These are phyloP conservation scores for Bothrops alternatus DNA, from an alignment of 2,797 vertebrate genomes.

Conservation along the genomic window DNA sequence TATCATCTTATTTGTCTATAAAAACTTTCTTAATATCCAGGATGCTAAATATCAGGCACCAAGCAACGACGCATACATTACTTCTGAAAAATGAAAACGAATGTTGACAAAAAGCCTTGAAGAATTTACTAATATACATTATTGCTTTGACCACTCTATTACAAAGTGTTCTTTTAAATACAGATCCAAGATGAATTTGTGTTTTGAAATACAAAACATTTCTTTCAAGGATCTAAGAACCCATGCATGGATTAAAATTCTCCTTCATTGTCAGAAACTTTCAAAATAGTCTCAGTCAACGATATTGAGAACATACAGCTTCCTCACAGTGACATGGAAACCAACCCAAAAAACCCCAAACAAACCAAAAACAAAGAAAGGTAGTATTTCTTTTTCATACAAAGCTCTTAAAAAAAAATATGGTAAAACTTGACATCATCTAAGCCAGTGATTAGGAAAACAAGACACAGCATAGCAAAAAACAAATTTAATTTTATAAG, in stretches of 20 bases:
- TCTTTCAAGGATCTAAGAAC: background rate
- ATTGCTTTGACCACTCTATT: background rate
- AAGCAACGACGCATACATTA: background rate
- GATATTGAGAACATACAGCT: background rate
- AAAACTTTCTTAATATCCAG: background rate
- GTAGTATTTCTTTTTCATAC: background rate
- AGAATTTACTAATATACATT: background rate
- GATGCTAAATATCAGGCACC: background rate
- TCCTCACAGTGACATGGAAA: background rate
- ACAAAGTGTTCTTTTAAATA: background rate
- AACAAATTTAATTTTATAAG: conserved; percentile 7
- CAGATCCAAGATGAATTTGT: background rate
- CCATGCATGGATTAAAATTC: background rate
- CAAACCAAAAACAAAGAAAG: background rate
- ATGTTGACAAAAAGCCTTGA: conserved; percentile 11
- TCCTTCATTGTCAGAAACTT: background rate
- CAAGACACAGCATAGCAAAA: background rate
- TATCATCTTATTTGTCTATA: background rate
- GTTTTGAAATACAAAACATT: background rate
- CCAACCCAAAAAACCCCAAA: too few relatives aligned
- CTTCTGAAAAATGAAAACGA: conserved; percentile 1
- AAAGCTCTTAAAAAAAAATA: background rate
- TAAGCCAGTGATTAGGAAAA: background rate
- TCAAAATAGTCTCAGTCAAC: background rate
- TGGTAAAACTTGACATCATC: background rate